Percentiles rank a stretch among this genome's conserved stretches.
Conservation (phyloP, 2,888 invertebrate genomes). For the Drosophila meridiana region DNA sequence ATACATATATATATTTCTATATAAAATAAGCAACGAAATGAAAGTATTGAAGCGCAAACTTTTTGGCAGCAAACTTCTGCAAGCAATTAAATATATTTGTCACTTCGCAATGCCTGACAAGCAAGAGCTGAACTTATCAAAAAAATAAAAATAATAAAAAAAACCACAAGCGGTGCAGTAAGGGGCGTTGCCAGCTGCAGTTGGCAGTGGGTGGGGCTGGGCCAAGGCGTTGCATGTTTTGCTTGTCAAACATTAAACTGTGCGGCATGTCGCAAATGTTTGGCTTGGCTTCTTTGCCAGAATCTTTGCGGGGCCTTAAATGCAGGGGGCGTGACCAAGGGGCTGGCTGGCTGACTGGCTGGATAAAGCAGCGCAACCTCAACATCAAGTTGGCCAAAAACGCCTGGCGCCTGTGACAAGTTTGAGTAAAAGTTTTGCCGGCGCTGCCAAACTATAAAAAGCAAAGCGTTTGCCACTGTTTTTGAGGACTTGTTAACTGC, state of each 20-base stretch:
- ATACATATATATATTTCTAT: not conserved
- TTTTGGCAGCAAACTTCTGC: slow-evolving; percentile 66
- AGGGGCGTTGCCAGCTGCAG: slow-evolving; percentile 26
- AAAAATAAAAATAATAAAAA: slow-evolving; percentile 44
- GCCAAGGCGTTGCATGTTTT: slow-evolving; percentile 51
- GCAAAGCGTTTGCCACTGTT: slow-evolving; percentile 47
- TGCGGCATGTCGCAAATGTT: slow-evolving; percentile 60
- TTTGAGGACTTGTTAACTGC: slow-evolving; percentile 59
- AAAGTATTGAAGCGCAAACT: slow-evolving; percentile 51
- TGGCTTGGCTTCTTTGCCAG: slow-evolving; percentile 49
- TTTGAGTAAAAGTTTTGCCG: slow-evolving; percentile 63
- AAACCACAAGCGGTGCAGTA: slow-evolving; percentile 6
- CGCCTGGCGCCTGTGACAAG: slow-evolving; percentile 66
- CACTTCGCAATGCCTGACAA: slow-evolving; percentile 75
- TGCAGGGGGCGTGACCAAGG: slow-evolving; percentile 43
- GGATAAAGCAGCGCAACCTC: slow-evolving; percentile 31
- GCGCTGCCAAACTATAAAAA: slow-evolving; percentile 44
- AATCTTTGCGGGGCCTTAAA: slow-evolving; percentile 52
- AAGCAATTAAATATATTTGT: slow-evolving; percentile 80
- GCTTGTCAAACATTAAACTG: slow-evolving; percentile 77
- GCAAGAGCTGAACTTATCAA: slow-evolving; percentile 57
- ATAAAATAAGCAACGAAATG: not conserved
- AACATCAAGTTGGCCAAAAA: slow-evolving; percentile 65
- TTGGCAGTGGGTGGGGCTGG: slow-evolving; percentile 19
- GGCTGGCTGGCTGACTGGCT: not conserved